Evolutionary conservation across 2,888 invertebrate genomes (phyloP), one percentile per base, ranked within the genome.

Genomic region (Mesorhabditis belari): DNA sequence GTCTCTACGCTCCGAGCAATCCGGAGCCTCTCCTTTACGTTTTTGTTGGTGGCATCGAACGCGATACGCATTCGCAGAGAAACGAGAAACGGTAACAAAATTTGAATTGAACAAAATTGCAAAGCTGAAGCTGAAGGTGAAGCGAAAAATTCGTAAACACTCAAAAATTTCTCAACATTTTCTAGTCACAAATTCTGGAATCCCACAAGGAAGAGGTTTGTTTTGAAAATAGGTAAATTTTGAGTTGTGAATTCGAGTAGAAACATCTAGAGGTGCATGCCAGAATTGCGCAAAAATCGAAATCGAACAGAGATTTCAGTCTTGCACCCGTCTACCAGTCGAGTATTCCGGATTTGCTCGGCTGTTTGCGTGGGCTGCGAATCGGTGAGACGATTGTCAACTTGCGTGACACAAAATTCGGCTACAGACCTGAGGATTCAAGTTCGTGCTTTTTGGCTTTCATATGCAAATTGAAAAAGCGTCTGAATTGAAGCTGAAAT

Each of bases 351-450:
- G 58, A 66, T 23, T 64, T 77, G 53, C 65, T 70, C 5, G 77
- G 77, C 9, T 77, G 77, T 60, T 58, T 77, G 50, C 64, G 77
- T 29, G 77, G 77, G 44, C 61, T 77, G 50, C 62, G 68, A 55
- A 56, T 73, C 4, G 66, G 65, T 54, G 56, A 61, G 21, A 54
- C 63, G 35, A 3, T 64, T 6, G 49, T 73, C 5, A 66, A 70
- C 58, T 50, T 70, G 61, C 54, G 67, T 21, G 29, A 54, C 17
- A 63, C 52, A n/a, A 49, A 51, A 12, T 54, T 53, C n/a, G 66
- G 61, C 29, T 24, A 28, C 4, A 27, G 60, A 12, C 61, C 63
- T 2, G 35, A 29, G n/a, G 63, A 63, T 58, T 25, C 49, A 4
- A 49, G 63, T 63, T 23, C 9, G 44, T n/a, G n/a, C n/a, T n/a